Base-by-base conservation (phyloP, 1,140 invertebrate genomes). In the Trachelipus rathkii region DNA sequence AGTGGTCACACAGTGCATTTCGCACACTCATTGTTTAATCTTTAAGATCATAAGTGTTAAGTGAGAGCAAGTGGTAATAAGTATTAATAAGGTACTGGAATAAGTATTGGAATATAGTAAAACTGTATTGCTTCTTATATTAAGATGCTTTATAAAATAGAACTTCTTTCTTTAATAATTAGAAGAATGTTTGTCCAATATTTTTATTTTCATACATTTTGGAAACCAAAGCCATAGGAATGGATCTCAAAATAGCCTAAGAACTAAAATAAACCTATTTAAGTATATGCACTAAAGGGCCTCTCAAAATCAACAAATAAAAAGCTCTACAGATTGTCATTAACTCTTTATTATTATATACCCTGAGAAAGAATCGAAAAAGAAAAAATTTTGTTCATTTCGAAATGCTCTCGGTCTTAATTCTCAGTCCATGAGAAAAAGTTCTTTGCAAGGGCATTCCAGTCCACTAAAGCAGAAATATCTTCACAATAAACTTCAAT, bases 311-410 rank as follows among this genome's bases (percentile, higher is more conserved):
- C 50, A 4, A 19, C 11, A 19, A 60, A 60, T 19, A 19, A 19
- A 60, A 19, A 60, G 19, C 50, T 60, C 19, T 19, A 19, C 19
- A 60, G 8, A 33, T 60, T 60, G 50, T 60, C 50, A 60, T 60
- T 60, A 60, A 60, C 50, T 60, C 50, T 19, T 15, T 60, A 15
- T 15, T 60, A 60, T 60, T 60, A 19, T 60, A 1, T 6, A 33
- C 33, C 50, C 50, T 60, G 50, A 60, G 50, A 60, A 60, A 60
- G 50, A 60, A 60, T 15, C 50, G 3, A 19, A 19, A 60, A 60
- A 9, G 46, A 8, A 60, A 60, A 13, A 60, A 60, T 60, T 60
- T 60, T 60, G 50, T 60, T 60, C 50, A 60, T 60, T 60, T 60
- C 19, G 50, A 60, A 60, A 60, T 8, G 11, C 11, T 60, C 11